A percentile compares a stretch with the other conserved stretches of the same genome.
These are phyloP conservation scores for Cephalopholis sonnerati DNA, from an alignment of 2,113 vertebrate genomes.

Conservation along the genomic window DNA sequence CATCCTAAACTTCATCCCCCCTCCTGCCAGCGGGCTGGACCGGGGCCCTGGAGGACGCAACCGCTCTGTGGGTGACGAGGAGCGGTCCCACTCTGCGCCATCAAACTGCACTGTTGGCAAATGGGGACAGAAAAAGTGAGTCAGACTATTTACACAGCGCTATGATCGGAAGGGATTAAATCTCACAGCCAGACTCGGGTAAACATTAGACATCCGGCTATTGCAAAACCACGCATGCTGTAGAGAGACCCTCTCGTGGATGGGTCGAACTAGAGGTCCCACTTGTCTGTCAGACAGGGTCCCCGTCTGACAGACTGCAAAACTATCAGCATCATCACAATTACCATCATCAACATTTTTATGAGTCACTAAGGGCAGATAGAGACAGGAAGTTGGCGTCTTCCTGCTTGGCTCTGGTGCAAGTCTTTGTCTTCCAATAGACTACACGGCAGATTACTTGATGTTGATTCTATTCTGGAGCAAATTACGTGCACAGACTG, in stretches of 20 bases:
- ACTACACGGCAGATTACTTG: conserved; percentile 1
- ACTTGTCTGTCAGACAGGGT: conserved; percentile 20
- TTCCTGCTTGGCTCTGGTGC: conserved; percentile 1
- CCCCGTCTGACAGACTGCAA: conserved; percentile 15
- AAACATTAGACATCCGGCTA: conserved; percentile 60
- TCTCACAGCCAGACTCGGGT: conserved; percentile 43
- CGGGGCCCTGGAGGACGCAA: conserved; percentile 85
- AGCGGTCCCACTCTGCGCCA: conserved; percentile 88
- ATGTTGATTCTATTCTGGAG: conserved; percentile 13
- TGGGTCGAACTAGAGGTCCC: not conserved
- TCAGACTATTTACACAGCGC: conserved; percentile 56
- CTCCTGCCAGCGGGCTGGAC: conserved; percentile 87
- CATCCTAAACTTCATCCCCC: conserved; percentile 90
- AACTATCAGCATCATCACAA: conserved; percentile 47
- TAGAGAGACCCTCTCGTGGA: conserved; percentile 18
- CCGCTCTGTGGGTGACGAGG: conserved; percentile 88
- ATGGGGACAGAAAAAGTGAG: conserved; percentile 54
- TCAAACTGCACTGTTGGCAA: conserved; percentile 91
- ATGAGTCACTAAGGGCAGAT: conserved; percentile 9
- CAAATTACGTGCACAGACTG: conserved; percentile 3
- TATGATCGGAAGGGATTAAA: conserved; percentile 61
- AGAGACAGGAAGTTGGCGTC: conserved; percentile 1
- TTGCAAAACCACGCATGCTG: conserved; percentile 21
- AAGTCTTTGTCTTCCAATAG: conserved; percentile 9
- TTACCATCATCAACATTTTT: conserved; percentile 30